Evolutionary conservation across 37 sponge, comb jelly and placozoan genomes (phyloP).

Genomic region (Beroe ovata): DNA sequence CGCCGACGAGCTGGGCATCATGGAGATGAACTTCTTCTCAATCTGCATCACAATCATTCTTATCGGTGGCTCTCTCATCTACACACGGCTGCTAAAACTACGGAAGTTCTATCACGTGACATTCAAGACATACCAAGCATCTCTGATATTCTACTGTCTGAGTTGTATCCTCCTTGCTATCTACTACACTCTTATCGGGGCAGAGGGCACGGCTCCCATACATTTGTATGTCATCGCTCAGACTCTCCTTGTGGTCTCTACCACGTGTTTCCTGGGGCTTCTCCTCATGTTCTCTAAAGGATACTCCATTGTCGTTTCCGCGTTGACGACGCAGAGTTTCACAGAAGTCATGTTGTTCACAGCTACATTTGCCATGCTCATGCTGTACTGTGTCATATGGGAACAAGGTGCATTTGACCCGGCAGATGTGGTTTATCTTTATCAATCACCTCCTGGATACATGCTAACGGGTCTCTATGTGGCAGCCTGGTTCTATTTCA

Average conservation of each 20-base stretch:
- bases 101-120: conserved; percentile 19
- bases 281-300: conserved; percentile 17
- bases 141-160: conserved; percentile 4
- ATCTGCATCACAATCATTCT: neutral
- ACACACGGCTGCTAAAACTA: neutral
- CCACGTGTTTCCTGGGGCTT: conserved; percentile 33
- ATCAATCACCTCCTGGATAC: conserved; percentile 58
- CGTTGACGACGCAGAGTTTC: neutral
- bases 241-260: neutral
- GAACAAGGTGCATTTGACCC: conserved; percentile 39
- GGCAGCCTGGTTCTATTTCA: conserved; percentile 33
- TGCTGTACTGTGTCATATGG: neutral
- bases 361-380: neutral
- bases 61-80: neutral
- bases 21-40: neutral
- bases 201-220: neutral
- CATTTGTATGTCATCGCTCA: neutral
- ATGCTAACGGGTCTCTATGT: conserved; percentile 25
- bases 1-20: conserved; percentile 32
- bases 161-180: neutral
- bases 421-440: conserved; percentile 17
- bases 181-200: neutral
- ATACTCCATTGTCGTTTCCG: neutral
- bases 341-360: conserved; percentile 13
- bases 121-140: conserved; percentile 21